A percentile compares a stretch with the other conserved stretches of the same genome.
Evolutionary conservation across 2,888 invertebrate species (phyloP).

Genomic region (Drosophila setosimentum): DNA sequence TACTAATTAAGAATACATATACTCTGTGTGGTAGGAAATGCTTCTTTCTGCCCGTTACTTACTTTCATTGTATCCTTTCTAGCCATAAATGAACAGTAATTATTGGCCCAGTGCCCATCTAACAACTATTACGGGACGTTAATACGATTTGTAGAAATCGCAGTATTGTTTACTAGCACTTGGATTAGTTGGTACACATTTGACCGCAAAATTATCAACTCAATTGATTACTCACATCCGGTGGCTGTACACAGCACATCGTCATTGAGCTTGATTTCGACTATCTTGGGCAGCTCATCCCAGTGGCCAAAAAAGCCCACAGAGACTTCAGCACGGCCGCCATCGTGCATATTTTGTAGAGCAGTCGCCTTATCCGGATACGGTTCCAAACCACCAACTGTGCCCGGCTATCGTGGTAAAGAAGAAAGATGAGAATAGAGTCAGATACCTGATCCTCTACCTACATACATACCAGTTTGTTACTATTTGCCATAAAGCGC

Average conservation of each 20-base stretch:
- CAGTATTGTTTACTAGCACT: neutral
- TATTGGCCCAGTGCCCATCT: neutral
- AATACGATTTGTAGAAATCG: neutral
- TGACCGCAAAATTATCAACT: neutral
- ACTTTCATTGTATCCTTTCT: neutral
- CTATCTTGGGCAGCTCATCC: slow-evolving; percentile 60
- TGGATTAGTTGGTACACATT: neutral
- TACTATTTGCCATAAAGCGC: slow-evolving; percentile 32
- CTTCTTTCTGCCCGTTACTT: neutral
- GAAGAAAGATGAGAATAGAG: neutral
- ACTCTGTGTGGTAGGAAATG: neutral
- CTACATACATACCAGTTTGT: slow-evolving; percentile 28
- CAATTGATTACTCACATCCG: slow-evolving; percentile 54
- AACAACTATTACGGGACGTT: neutral
- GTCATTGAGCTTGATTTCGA: slow-evolving; percentile 46
- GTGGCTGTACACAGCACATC: slow-evolving; percentile 41
- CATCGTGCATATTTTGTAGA: slow-evolving; percentile 40
- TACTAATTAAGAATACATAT: neutral
- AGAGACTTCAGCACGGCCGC: slow-evolving; percentile 45
- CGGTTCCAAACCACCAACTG: slow-evolving; percentile 38
- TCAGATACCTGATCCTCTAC: too few relatives aligned
- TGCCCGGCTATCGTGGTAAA: slow-evolving; percentile 31
- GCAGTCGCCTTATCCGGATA: slow-evolving; percentile 52
- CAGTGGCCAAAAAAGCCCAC: slow-evolving; percentile 45
- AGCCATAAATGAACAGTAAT: neutral